A percentile compares a stretch with the other conserved stretches of the same genome.
These are phyloP conservation scores for Littorina saxatilis DNA, from an alignment of 1,140 invertebrate species.

Conservation along the genomic window DNA sequence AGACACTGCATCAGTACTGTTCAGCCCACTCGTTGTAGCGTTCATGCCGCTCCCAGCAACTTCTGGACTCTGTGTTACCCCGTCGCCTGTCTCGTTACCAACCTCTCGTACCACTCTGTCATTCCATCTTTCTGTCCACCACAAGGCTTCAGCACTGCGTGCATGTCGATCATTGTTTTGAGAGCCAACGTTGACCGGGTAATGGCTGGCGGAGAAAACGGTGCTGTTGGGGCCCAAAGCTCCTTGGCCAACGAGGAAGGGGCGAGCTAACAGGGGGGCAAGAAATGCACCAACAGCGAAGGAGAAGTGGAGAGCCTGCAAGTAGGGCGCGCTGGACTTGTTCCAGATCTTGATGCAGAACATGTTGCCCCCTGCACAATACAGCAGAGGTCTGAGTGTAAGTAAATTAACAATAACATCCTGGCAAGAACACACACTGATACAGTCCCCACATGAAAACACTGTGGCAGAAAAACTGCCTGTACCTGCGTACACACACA, in stretches of 20 bases:
- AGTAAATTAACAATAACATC: no score
- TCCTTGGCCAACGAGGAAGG: slow-evolving; percentile 68
- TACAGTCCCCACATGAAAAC: no score
- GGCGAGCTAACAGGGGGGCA: slow-evolving; percentile 77
- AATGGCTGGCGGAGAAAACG: slow-evolving; percentile 11
- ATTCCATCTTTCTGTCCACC: no score
- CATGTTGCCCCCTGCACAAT: slow-evolving; percentile 77
- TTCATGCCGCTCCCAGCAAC: background rate
- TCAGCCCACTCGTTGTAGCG: background rate
- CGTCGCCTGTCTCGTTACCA: background rate
- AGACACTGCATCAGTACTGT: background rate
- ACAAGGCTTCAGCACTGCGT: no score
- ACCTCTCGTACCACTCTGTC: slow-evolving; percentile 14
- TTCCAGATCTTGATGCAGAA: slow-evolving; percentile 78
- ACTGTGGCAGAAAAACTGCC: no score
- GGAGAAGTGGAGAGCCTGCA: slow-evolving; percentile 79
- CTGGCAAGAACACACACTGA: no score
- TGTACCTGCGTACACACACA: background rate
- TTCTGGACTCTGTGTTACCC: no score
- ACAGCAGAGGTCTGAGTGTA: no score
- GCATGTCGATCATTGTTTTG: no score
- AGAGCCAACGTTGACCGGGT: slow-evolving; percentile 21
- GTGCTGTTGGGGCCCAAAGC: slow-evolving; percentile 23
- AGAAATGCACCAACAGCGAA: slow-evolving; percentile 79
- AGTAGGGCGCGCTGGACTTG: slow-evolving; percentile 76